Percentiles rank a stretch among this genome's conserved stretches.
Evolutionary conservation across 1,140 invertebrate genomes (phyloP).

Genomic region (Pogonus chalceus): DNA sequence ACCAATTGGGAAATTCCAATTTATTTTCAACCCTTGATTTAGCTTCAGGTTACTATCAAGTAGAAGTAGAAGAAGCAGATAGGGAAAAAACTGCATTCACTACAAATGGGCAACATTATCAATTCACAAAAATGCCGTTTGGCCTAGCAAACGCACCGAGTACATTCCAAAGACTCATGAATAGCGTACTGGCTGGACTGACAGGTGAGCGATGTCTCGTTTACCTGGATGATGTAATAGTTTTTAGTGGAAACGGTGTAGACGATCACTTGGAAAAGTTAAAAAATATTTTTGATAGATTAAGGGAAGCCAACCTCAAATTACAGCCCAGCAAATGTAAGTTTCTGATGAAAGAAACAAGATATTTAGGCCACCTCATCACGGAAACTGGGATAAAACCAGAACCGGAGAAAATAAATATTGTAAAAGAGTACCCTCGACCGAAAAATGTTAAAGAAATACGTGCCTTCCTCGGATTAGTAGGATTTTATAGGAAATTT

Average conservation of each 20-base stretch:
- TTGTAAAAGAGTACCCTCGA: no score
- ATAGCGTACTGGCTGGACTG: slow-evolving; percentile 11
- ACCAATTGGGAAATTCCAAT: slow-evolving; percentile 26
- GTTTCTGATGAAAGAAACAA: slow-evolving; percentile 24
- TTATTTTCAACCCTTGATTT: slow-evolving; percentile 36
- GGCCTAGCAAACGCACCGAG: slow-evolving; percentile 20
- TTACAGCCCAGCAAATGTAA: slow-evolving; percentile 26
- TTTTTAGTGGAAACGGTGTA: slow-evolving; percentile 20
- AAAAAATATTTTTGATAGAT: slow-evolving; percentile 12
- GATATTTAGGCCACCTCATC: slow-evolving; percentile 26
- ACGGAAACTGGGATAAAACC: slow-evolving; percentile 23
- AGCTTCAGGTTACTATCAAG: slow-evolving; percentile 36
- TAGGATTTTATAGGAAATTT: no score
- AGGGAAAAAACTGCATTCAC: slow-evolving; percentile 36
- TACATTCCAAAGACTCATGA: slow-evolving; percentile 5
- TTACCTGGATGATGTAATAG: slow-evolving; percentile 21
- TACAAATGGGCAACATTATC: slow-evolving; percentile 28
- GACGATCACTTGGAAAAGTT: slow-evolving; percentile 16
- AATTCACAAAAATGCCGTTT: slow-evolving; percentile 36
- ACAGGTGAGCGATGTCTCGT: slow-evolving; percentile 14
- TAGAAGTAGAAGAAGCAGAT: slow-evolving; percentile 29
- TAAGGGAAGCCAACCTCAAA: slow-evolving; percentile 18
- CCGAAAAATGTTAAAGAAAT: background rate
- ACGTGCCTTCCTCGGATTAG: no score
- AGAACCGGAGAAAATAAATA: no score